Evolutionary conservation across 2,888 invertebrate species (phyloP).

Genomic region (Trachelus troglodyta): DNA sequence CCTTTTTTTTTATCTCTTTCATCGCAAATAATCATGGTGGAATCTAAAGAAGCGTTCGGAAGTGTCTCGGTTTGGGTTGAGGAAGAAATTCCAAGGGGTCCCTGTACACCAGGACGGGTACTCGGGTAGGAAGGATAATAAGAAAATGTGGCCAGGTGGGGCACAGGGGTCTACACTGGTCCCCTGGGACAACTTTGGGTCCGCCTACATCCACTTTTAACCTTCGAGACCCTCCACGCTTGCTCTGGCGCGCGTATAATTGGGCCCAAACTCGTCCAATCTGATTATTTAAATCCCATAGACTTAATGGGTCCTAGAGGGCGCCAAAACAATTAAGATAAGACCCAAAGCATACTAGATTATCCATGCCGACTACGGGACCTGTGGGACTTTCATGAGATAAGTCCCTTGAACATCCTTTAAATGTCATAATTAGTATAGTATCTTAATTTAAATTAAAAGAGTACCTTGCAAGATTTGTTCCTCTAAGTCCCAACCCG

Average conservation of each 20-base stretch:
- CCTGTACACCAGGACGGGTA: background rate
- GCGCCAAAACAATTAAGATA: slow-evolving; percentile 41
- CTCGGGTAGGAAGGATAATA: background rate
- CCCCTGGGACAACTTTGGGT: slow-evolving; percentile 24
- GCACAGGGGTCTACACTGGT: slow-evolving; percentile 13
- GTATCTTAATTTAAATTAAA: background rate
- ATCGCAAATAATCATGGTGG: background rate
- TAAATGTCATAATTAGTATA: background rate
- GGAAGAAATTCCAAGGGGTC: background rate
- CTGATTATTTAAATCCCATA: slow-evolving; percentile 33
- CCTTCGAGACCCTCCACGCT: slow-evolving; percentile 10
- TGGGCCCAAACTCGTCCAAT: slow-evolving; percentile 31
- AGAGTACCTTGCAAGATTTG: background rate
- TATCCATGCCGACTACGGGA: background rate
- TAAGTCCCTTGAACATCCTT: background rate
- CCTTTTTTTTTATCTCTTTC: background rate
- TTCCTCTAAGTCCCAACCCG: background rate
- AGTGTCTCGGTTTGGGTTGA: background rate
- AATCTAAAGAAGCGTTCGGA: background rate
- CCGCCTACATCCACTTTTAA: slow-evolving; percentile 31
- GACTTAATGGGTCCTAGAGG: slow-evolving; percentile 29
- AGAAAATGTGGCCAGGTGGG: slow-evolving; percentile 31
- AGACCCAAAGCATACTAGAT: slow-evolving; percentile 6
- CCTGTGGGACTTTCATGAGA: background rate
- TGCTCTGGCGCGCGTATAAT: slow-evolving; percentile 34